Evolutionary conservation across 2,888 invertebrate genomes (phyloP).

Genomic region (Cheilosia vernalis): DNA sequence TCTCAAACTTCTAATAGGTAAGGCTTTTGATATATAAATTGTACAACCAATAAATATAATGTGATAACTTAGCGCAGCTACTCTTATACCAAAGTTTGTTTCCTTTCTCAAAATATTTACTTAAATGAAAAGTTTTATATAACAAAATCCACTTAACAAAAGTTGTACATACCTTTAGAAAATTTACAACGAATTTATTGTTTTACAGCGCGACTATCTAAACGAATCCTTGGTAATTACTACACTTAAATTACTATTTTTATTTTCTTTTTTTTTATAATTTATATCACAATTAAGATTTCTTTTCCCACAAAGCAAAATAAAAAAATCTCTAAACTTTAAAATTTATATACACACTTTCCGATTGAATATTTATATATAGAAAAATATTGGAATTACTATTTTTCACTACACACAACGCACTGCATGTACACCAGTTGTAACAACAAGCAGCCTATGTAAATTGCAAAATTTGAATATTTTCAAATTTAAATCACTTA

Average conservation of each 20-base stretch:
- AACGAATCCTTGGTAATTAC: constrained; percentile 41
- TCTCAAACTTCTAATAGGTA: too few species aligned
- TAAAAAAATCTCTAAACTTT: constrained; percentile 29
- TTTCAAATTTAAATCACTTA: constrained; percentile 67
- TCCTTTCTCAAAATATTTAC: too few species aligned
- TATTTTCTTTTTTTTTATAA: constrained; percentile 23
- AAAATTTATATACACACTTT: constrained; percentile 34
- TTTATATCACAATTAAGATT: constrained; percentile 67
- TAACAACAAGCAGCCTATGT: constrained; percentile 7
- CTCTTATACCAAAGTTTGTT: too few species aligned
- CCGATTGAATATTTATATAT: background rate
- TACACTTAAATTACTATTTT: constrained; percentile 41
- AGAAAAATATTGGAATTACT: constrained; percentile 29
- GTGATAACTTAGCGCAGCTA: too few species aligned
- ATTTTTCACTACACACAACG: constrained; percentile 46
- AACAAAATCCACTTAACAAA: background rate
- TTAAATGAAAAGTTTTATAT: too few species aligned
- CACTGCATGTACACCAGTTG: constrained; percentile 1
- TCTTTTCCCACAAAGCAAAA: constrained; percentile 29
- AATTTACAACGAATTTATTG: constrained; percentile 34
- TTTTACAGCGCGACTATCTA: constrained; percentile 63
- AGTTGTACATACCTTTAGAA: constrained; percentile 47
- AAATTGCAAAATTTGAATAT: constrained; percentile 38
- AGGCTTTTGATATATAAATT: too few species aligned
- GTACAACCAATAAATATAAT: too few species aligned